These are phyloP conservation scores for Brachionus sp. DNA, from an alignment of 1,140 invertebrate genomes.

Conservation along the genomic window DNA sequence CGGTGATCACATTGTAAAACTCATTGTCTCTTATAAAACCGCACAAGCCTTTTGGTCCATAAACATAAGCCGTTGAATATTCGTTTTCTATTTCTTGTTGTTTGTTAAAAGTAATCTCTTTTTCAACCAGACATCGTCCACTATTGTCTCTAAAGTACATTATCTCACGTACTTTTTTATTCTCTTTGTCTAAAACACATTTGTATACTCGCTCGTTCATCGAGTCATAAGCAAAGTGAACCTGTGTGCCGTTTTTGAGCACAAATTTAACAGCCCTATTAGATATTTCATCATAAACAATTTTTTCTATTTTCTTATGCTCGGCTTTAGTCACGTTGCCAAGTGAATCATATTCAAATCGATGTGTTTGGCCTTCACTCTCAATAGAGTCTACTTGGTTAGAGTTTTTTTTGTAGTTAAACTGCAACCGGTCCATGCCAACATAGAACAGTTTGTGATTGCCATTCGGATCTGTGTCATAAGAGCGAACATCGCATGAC, in stretches of 20 bases:
- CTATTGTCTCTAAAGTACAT: slow-evolving; percentile 1
- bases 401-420: background rate
- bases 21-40: background rate
- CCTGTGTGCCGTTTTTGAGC: background rate
- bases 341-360: background rate
- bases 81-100: background rate
- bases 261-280: slow-evolving; percentile 21
- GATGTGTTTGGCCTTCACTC: background rate
- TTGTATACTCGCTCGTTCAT: background rate
- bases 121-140: slow-evolving; percentile 14
- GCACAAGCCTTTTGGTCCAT: background rate
- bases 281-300: background rate
- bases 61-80: background rate
- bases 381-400: background rate
- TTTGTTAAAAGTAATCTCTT: background rate
- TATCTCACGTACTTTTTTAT: background rate
- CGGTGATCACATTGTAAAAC: background rate
- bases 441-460: background rate
- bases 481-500: background rate
- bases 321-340: slow-evolving; percentile 12
- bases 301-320: background rate
- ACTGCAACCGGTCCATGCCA: background rate
- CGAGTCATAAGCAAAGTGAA: background rate
- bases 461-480: background rate
- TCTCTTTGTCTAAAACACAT: background rate